Evolutionary conservation across 2,113 vertebrate species (phyloP).

Genomic region (Actenoides lindsayi): DNA sequence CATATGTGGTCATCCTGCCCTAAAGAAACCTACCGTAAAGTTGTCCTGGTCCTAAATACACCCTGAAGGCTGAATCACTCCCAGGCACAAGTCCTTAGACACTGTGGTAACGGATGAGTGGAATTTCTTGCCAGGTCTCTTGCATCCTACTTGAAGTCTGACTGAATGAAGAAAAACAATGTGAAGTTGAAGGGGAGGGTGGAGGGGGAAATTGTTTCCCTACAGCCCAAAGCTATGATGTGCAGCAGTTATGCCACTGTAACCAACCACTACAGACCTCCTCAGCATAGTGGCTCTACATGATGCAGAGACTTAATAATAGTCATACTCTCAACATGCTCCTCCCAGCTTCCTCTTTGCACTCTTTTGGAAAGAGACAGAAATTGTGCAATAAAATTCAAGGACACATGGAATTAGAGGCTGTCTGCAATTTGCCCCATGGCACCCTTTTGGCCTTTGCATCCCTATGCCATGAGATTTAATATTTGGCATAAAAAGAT

Average conservation of each 20-base stretch:
- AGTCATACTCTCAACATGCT: background rate
- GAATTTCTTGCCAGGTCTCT: background rate
- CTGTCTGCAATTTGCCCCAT: background rate
- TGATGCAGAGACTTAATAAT: background rate
- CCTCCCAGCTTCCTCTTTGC: background rate
- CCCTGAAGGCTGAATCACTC: background rate
- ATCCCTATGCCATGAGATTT: background rate
- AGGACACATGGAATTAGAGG: slow-evolving; percentile 17
- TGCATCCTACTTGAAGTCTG: background rate
- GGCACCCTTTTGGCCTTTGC: slow-evolving; percentile 6
- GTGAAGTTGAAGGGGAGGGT: background rate
- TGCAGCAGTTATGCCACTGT: background rate
- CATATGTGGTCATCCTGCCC: background rate
- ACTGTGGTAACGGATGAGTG: background rate
- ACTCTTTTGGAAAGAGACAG: background rate
- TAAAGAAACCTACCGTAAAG: background rate
- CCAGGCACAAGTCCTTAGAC: background rate
- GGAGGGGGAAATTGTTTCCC: background rate
- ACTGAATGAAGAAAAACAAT: background rate
- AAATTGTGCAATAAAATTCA: slow-evolving; percentile 20
- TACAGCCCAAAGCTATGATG: background rate
- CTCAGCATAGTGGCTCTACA: background rate
- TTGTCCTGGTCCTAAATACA: background rate
- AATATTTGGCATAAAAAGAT: slow-evolving; percentile 27
- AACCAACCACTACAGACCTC: background rate